These are phyloP conservation scores for Riparia riparia DNA, from an alignment of 2,113 vertebrate genomes.

Conservation along the genomic window DNA sequence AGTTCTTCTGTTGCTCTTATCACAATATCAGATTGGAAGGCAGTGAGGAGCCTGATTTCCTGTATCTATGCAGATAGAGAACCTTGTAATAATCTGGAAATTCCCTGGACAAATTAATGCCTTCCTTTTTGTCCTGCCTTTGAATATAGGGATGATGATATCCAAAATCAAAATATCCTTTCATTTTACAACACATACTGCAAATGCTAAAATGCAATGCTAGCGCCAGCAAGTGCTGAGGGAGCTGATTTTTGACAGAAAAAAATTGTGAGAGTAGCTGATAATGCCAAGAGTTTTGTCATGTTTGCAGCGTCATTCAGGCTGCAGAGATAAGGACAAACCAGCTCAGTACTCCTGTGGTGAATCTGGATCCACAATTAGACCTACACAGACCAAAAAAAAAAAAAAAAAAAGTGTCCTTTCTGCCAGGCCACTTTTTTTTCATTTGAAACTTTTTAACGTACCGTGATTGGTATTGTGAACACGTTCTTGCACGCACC, in stretches of 20 bases:
- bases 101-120: neutral
- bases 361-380: neutral
- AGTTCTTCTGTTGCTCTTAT: neutral
- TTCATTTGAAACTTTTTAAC: neutral
- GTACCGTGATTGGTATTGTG: neutral
- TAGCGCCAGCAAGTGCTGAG: neutral
- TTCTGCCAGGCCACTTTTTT: neutral
- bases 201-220: neutral
- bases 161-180: neutral
- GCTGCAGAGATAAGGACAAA: neutral
- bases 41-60: neutral
- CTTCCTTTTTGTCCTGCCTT: neutral
- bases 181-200: neutral
- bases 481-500: neutral
- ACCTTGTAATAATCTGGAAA: neutral
- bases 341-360: neutral
- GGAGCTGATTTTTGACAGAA: neutral
- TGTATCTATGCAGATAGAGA: neutral
- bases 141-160: neutral
- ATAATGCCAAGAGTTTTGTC: neutral
- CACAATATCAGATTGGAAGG: neutral
- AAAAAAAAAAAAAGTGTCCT: neutral
- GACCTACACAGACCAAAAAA: neutral
- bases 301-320: neutral
- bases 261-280: neutral